Percentiles rank a stretch among this genome's conserved stretches.
phyloP scores from a whole-genome alignment of 1,140 invertebrate genomes.

The Rhyzopertha dominica region DNA sequence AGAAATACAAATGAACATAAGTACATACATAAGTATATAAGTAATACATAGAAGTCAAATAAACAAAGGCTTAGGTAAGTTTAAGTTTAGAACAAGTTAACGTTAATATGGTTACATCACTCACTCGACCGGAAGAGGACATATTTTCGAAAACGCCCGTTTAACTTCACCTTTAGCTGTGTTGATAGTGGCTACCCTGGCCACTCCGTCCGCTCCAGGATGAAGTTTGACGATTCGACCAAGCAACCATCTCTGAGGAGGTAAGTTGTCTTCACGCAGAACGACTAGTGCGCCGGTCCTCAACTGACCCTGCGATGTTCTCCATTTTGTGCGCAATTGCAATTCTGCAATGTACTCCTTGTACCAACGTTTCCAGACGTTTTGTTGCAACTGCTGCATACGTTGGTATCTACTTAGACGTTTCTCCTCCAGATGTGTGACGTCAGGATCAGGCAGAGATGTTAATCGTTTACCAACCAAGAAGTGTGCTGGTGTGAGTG shows the following conservation, averaged over 20 bases:
- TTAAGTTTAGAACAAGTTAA: no score
- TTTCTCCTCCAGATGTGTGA: not conserved
- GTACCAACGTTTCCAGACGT: no score
- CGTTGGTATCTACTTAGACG: no score
- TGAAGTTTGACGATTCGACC: not conserved
- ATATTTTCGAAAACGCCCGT: not conserved
- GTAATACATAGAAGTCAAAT: no score
- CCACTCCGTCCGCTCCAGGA: no score
- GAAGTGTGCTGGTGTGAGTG: constrained; percentile 32
- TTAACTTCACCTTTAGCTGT: not conserved
- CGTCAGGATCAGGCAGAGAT: constrained; percentile 12
- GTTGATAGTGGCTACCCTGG: no score
- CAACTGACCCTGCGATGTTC: not conserved
- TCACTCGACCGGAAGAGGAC: not conserved
- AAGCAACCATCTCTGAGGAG: not conserved
- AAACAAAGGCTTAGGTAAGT: no score
- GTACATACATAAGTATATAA: no score
- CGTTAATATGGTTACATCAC: no score
- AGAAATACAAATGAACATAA: no score
- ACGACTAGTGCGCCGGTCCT: not conserved
- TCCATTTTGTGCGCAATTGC: not conserved
- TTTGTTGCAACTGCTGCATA: not conserved
- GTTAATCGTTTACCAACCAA: constrained; percentile 23
- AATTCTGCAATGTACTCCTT: no score
- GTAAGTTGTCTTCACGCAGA: not conserved